Base-by-base conservation (phyloP, 2,797 vertebrate genomes). In the Poecilia gillii region DNA sequence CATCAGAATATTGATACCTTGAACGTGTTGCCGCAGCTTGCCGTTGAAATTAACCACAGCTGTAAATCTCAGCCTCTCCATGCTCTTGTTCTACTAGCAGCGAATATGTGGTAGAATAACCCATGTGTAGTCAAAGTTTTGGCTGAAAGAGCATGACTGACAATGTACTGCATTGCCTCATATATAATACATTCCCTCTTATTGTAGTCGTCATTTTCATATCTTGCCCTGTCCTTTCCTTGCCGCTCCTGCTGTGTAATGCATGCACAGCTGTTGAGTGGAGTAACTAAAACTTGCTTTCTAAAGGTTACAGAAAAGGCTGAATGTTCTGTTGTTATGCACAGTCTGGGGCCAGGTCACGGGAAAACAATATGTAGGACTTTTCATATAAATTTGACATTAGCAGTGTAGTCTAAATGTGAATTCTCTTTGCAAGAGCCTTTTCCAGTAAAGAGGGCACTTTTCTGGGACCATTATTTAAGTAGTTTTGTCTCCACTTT, bases 1-100 rank as follows among this genome's bases (percentile, higher is more conserved):
- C 92, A 89, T 95, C 94, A 91, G 95, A 96, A 95, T 96, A 96
- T 96, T 95, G 95, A 96, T 96, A 95, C 91, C 92, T 91, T 85
- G 89, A 95, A 95, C 81, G 88, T 95, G 94, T 95, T 95, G 94
- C 93, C 71, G 93, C 92, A 94, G 90, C 93, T 92, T 91, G 86
- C 90, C 91, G 90, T 94, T 90, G 84, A 94, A 94, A 95, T 93
- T 88, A 94, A 91, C 89, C 93, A 93, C 90, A 86, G 90, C 91
- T 89, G 85, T 94, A 95, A 92, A 95, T 94, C 89, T 92, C 75
- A 47, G 77, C 66, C 51, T 16, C 79, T 57, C 81, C 81, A 86
- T 76, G 78, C 77, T n/a, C 73, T 81, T 86, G 82, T 85, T 89
- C 47, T 84, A 55, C 51, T 80, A 84, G 62, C 33, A 70, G 41